Evolutionary conservation across 2,797 vertebrate genomes (phyloP).

Genomic region (Tenualosa thibaudeaui): DNA sequence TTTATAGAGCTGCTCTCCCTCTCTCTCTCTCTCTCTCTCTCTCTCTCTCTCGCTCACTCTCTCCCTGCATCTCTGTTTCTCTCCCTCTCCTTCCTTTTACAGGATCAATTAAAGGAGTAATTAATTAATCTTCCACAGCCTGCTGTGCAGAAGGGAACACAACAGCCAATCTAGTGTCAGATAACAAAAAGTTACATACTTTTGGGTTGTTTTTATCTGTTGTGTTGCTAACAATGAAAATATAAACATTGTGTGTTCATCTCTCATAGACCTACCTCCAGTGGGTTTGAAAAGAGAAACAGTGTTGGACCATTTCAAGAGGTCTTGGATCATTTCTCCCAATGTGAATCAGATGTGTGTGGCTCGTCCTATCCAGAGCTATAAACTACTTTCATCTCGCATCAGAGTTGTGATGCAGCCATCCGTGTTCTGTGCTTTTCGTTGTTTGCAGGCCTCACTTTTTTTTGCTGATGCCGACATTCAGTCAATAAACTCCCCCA

Average conservation of each 20-base stretch:
- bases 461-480: slow-evolving; percentile 7
- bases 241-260: not conserved
- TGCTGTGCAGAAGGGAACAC: not conserved
- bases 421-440: not conserved
- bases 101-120: not conserved
- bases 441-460: not conserved
- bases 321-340: not conserved
- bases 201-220: not conserved
- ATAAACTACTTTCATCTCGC: not conserved
- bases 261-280: not conserved
- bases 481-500: not conserved
- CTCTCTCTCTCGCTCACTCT: not conserved
- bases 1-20: not conserved
- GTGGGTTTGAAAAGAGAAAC: not conserved
- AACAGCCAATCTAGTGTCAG: not conserved
- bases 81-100: not conserved
- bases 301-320: not conserved
- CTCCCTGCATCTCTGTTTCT: not conserved
- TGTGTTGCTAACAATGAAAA: not conserved
- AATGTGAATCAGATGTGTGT: slow-evolving; percentile 17
- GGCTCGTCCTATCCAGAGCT: not conserved
- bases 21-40: not conserved
- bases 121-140: slow-evolving; percentile 20
- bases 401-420: not conserved
- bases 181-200: not conserved